Evolutionary conservation across 1,140 invertebrate species (phyloP), one percentile per base, ranked within the genome.

Genomic region (Drosophila kikkawai): DNA sequence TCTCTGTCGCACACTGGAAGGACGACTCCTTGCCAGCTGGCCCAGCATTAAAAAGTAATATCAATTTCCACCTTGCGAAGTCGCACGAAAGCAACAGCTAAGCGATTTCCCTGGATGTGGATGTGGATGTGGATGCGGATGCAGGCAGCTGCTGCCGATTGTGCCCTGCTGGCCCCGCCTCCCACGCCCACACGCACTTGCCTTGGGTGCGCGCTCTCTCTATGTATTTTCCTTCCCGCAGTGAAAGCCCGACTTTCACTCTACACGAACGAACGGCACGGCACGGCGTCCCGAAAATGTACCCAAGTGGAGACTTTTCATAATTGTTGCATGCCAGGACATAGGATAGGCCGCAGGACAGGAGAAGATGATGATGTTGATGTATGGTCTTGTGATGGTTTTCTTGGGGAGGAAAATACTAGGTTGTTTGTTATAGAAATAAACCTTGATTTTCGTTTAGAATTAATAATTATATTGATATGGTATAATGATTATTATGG

Each of bases 41-140:
- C 81, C 71, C 85, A 90, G 85, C 85, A 90, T 90, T 90, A 90
- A 90, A 90, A 90, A 90, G 85, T 90, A 90, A 90, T 90, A 90
- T 90, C 85, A 90, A 90, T 90, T 90, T 90, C 85, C 81, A 85
- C 85, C 85, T 90, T 88, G 82, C 84, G 56, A 87, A 73, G 67
- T 70, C 81, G 64, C 68, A 79, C 68, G 78, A 83, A 87, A 86
- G 84, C 85, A 88, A 88, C 85, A 88, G 85, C 85, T 88, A 88
- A 88, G 79, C 85, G 85, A 90, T 88, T 90, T 88, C 85, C 85
- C 85, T 90, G 85, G 85, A 90, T 88, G 85, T 86, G 87, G 70
- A 90, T 88, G 85, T 86, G 87, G 70, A 75, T 75, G 84, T 22
- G 19, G 53, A 90, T 88, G 85, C 85, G 87, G 74, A 77, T 77